Evolutionary conservation across 2,797 vertebrate species (phyloP).

Genomic region (Nannoperca australis): DNA sequence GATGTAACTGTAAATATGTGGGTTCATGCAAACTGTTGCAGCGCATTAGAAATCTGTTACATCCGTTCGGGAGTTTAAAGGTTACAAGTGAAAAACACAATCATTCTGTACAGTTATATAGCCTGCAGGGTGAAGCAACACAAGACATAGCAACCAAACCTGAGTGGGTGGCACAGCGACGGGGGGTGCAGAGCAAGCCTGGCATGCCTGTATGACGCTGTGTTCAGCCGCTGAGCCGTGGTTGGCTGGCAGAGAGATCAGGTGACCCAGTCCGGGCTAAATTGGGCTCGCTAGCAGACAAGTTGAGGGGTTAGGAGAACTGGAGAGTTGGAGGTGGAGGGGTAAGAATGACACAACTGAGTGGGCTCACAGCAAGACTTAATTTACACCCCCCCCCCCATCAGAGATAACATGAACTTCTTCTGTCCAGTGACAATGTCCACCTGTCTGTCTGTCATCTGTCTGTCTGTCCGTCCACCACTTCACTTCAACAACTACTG

Average conservation of each 20-base stretch:
- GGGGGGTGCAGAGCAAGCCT: slow-evolving; percentile 18
- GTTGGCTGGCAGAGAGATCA: slow-evolving; percentile 65
- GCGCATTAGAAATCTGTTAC: slow-evolving; percentile 46
- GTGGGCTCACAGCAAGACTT: not conserved
- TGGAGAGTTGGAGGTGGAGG: slow-evolving; percentile 22
- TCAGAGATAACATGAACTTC: too few relatives aligned
- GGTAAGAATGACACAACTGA: slow-evolving; percentile 16
- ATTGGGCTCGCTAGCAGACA: slow-evolving; percentile 50
- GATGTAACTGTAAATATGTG: not conserved
- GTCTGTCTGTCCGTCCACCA: not conserved
- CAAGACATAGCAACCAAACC: slow-evolving; percentile 31
- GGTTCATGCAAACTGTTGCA: not conserved
- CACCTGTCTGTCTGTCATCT: too few relatives aligned
- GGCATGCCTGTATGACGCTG: slow-evolving; percentile 60
- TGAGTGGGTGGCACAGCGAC: slow-evolving; percentile 17
- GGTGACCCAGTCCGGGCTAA: slow-evolving; percentile 67
- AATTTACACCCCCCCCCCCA: too few relatives aligned
- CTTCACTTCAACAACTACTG: not conserved
- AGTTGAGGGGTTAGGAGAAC: slow-evolving; percentile 45
- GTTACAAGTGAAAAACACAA: slow-evolving; percentile 24
- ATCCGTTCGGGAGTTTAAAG: slow-evolving; percentile 39
- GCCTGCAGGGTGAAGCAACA: slow-evolving; percentile 60
- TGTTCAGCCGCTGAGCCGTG: slow-evolving; percentile 37
- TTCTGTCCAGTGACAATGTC: too few relatives aligned
- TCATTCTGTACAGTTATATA: slow-evolving; percentile 41